Evolutionary conservation across 2,113 vertebrate genomes (phyloP).

Genomic region (Aegithalos caudatus): DNA sequence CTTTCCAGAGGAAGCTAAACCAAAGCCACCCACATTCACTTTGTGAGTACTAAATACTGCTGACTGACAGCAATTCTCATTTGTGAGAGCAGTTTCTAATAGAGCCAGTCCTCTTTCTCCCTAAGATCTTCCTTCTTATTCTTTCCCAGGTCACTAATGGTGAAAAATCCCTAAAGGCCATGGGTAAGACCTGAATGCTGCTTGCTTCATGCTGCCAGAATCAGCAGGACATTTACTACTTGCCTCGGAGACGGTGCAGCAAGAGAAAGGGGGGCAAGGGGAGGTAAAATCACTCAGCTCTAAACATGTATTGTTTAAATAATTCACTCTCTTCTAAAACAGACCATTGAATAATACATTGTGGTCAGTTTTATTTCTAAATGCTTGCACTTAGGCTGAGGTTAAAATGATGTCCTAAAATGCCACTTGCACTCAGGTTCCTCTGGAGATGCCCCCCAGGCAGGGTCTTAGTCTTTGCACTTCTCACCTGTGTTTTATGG

Average conservation of each 20-base stretch:
- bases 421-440: background rate
- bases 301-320: background rate
- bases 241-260: background rate
- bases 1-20: background rate
- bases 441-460: background rate
- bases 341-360: background rate
- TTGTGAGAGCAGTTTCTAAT: background rate
- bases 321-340: slow-evolving; percentile 19
- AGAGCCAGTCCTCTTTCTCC: background rate
- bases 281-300: background rate
- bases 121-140: background rate
- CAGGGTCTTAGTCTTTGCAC: background rate
- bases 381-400: background rate
- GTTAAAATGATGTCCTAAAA: background rate
- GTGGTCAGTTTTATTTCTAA: background rate
- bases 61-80: background rate
- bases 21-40: background rate
- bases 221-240: background rate
- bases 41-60: background rate
- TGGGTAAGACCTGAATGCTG: background rate
- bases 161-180: background rate
- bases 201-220: background rate
- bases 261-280: background rate
- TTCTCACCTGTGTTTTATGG: background rate
- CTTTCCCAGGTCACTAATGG: background rate